phyloP scores from a whole-genome alignment of 2,797 vertebrate species.

The Artibeus jamaicensis region DNA sequence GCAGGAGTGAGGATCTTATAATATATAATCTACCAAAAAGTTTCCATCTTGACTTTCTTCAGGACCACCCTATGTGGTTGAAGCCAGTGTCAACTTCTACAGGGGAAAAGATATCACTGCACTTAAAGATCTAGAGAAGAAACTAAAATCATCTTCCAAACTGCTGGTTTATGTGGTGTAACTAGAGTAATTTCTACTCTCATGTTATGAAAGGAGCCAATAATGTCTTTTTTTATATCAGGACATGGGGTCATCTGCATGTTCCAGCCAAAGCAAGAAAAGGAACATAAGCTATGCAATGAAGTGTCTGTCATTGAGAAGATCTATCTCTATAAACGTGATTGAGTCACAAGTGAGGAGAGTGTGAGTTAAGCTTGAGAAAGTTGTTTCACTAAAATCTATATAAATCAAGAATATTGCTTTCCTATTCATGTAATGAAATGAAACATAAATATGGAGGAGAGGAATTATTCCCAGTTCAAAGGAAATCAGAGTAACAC shows the following conservation, averaged over 20 bases:
- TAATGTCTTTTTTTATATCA: background rate
- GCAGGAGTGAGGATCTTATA: background rate
- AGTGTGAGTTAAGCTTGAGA: background rate
- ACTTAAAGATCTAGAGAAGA: background rate
- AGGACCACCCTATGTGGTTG: background rate
- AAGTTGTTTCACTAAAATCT: background rate
- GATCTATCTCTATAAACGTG: background rate
- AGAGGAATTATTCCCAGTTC: background rate
- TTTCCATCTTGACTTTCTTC: background rate
- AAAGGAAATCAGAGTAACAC: background rate
- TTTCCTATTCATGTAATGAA: background rate
- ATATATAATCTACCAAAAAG: background rate
- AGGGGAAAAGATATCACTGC: background rate
- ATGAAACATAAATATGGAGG: background rate
- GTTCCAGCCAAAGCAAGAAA: background rate
- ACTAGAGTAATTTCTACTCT: background rate
- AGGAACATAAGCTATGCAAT: background rate
- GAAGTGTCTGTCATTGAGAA: background rate
- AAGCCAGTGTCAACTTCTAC: conserved; percentile 42
- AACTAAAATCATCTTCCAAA: background rate
- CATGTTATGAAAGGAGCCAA: background rate
- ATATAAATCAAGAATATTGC: background rate
- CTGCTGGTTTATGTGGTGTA: conserved; percentile 38
- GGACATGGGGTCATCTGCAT: background rate
- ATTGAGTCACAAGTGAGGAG: background rate